phyloP scores from a whole-genome alignment of 2,888 invertebrate species.

The Microctonus brassicae region DNA sequence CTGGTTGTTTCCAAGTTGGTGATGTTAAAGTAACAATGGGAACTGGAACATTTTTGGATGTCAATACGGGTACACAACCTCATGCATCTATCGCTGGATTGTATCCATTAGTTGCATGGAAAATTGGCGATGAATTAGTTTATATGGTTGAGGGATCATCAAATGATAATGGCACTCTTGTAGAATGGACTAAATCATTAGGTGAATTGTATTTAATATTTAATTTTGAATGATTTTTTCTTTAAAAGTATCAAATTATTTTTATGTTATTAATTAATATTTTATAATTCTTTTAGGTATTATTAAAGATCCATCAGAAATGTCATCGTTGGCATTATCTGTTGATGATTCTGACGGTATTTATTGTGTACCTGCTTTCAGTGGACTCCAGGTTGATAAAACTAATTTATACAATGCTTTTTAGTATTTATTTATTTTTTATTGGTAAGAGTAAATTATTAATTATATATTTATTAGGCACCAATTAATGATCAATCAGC shows the following conservation, averaged over 20 bases:
- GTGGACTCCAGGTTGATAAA: slow-evolving; percentile 82
- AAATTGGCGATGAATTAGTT: slow-evolving; percentile 73
- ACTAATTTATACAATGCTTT: neutral
- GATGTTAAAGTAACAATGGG: slow-evolving; percentile 92
- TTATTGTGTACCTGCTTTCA: slow-evolving; percentile 91
- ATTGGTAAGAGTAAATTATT: neutral
- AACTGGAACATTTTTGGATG: slow-evolving; percentile 90
- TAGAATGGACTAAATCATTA: slow-evolving; percentile 85
- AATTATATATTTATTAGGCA: slow-evolving; percentile 73
- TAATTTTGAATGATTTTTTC: too few species aligned
- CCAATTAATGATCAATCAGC: slow-evolving; percentile 91
- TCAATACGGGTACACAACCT: slow-evolving; percentile 82
- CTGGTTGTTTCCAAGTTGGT: slow-evolving; percentile 82
- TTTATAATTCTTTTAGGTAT: slow-evolving; percentile 71
- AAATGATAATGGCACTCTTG: slow-evolving; percentile 88
- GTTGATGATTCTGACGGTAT: slow-evolving; percentile 82
- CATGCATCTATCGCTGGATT: slow-evolving; percentile 87
- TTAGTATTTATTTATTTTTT: neutral
- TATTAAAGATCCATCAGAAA: slow-evolving; percentile 76
- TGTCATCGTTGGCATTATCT: slow-evolving; percentile 77
- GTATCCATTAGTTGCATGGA: slow-evolving; percentile 95
- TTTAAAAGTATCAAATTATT: neutral
- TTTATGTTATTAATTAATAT: neutral
- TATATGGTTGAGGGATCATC: slow-evolving; percentile 90
- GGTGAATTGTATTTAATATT: slow-evolving; percentile 69